Evolutionary conservation across 2,797 vertebrate species (phyloP), one percentile per base, ranked within the genome.

Genomic region (Sebastes cheni): DNA sequence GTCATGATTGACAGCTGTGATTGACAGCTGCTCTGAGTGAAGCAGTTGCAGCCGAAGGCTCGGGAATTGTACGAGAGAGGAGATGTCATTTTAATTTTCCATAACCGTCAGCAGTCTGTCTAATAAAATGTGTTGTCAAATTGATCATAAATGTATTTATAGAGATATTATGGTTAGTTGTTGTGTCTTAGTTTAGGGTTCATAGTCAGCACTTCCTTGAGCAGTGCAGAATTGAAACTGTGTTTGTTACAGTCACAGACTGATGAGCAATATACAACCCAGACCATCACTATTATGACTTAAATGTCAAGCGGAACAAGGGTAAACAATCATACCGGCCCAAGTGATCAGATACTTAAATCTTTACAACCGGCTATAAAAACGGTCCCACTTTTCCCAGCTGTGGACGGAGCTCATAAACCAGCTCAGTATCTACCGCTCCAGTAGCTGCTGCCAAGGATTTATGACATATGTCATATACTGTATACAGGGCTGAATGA

Each of bases 331-430:
- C 58, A 22, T 8, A 16, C 20, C 42, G 46, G 46, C 54, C 20
- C 5, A 27, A 42, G 29, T 54, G 68, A 71, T 55, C 32, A 36
- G 25, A 75, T 25, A 55, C 6, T 11, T n/a, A n/a, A 56, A 85
- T 79, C 46, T 79, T 72, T 79, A 77, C 25, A 42, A 69, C 20
- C 16, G 58, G 29, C 18, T 4, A 36, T 76, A 46, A 73, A 78
- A 27, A 55, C 0, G 1, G 6, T 18, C 7, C 9, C 32, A 55
- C 18, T 36, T 64, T 27, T 67, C 36, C 14, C 18, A 50, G 25
- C 68, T 79, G 68, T 77, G 59, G 32, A 56, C 4, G 1, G 4
- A 75, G 62, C 64, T 79, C 59, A 77, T 70, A 84, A 74, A 70
- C 20, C 61, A 60, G 32, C 29, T 66, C 13, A 22, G 42, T 39